A percentile compares a stretch with the other conserved stretches of the same genome.
Conservation (phyloP, 2,797 vertebrate species). For the Avahi laniger region DNA sequence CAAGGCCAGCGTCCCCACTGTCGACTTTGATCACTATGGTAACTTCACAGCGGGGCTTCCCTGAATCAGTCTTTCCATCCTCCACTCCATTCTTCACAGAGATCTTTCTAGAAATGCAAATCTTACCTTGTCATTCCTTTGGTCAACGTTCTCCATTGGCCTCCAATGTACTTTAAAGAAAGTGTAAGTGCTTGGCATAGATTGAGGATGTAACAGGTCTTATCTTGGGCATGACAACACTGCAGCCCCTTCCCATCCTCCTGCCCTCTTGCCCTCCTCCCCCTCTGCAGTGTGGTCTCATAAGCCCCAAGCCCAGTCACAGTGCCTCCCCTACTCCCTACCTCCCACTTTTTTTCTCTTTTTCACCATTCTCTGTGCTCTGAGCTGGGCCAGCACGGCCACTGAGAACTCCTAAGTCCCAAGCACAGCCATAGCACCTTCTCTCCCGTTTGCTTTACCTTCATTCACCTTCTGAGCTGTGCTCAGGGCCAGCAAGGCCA, state of each 20-base stretch:
- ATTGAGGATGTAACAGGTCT: not conserved
- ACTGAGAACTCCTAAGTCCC: not conserved
- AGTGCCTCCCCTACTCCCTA: not conserved
- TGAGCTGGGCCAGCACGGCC: not conserved
- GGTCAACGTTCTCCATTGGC: no score
- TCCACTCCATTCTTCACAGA: not conserved
- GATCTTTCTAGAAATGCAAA: not conserved
- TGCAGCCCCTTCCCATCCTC: not conserved
- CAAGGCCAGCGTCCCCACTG: not conserved
- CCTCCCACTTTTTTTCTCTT: rapidly evolving
- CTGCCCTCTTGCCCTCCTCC: not conserved
- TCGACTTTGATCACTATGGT: not conserved
- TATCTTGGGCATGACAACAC: not conserved
- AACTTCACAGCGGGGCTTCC: not conserved
- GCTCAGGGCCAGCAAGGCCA: not conserved
- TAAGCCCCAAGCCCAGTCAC: not conserved
- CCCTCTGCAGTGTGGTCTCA: not conserved
- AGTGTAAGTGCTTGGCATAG: not conserved
- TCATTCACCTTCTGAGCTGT: not conserved
- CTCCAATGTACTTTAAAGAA: not conserved
- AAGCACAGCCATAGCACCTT: rapidly evolving
- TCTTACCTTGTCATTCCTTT: not conserved
- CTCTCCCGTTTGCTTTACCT: not conserved
- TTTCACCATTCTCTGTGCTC: not conserved
- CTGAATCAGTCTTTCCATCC: not conserved